Evolutionary conservation across 2,113 vertebrate genomes (phyloP).

Genomic region (Odocoileus virginianus): DNA sequence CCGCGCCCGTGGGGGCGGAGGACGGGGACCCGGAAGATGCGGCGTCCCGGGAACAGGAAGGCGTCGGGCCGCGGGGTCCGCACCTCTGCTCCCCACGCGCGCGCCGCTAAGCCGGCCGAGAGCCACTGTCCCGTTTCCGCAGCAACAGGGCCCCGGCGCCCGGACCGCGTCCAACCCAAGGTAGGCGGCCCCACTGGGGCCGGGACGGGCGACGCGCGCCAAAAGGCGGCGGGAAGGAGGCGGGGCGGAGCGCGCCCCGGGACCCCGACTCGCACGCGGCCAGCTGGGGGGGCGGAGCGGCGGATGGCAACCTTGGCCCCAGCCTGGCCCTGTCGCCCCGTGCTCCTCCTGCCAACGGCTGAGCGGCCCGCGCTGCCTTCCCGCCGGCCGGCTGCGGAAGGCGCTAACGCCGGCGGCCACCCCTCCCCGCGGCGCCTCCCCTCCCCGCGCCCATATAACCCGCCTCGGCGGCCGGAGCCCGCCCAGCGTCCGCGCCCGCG

Average conservation of each 20-base stretch:
- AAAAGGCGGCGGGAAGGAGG: slow-evolving; percentile 53
- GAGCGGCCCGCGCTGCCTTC: slow-evolving; percentile 59
- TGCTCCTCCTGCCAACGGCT: background rate
- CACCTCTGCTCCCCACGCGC: background rate
- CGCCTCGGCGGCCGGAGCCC: background rate
- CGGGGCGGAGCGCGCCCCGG: background rate
- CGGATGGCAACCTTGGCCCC: background rate
- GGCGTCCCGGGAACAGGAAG: background rate
- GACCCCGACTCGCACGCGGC: slow-evolving; percentile 21
- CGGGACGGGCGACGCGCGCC: slow-evolving; percentile 54
- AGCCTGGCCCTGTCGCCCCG: background rate
- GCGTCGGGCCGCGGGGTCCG: background rate
- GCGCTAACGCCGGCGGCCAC: slow-evolving; percentile 50
- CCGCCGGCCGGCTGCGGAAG: slow-evolving; percentile 42
- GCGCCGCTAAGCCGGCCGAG: background rate
- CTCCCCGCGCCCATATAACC: slow-evolving; percentile 53
- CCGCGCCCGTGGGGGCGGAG: accelerated
- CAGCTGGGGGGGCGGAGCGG: slow-evolving; percentile 72
- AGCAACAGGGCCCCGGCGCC: background rate
- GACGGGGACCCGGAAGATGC: background rate
- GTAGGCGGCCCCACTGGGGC: slow-evolving; percentile 58
- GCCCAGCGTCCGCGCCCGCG: background rate
- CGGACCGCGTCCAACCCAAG: background rate
- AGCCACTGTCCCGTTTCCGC: background rate
- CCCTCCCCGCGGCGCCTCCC: slow-evolving; percentile 39